phyloP scores from a whole-genome alignment of 1,140 invertebrate species.

The Drosophila murphyi region DNA sequence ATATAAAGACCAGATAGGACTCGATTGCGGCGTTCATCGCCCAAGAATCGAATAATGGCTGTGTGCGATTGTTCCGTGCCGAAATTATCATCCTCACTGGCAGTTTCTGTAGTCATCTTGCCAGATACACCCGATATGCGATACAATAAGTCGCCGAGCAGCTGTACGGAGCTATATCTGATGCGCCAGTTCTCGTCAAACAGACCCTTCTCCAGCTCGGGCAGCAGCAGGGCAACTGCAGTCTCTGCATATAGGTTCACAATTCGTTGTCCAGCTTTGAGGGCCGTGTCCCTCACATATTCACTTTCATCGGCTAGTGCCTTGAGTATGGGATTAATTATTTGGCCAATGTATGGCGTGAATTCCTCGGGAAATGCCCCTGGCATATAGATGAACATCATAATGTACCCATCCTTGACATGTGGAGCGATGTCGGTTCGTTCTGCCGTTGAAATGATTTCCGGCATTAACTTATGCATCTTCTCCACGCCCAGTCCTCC shows the following conservation, averaged over 20 bases:
- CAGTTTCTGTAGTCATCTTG: slow-evolving; percentile 99
- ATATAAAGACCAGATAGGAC: slow-evolving; percentile 98
- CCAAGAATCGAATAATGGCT: slow-evolving; percentile 95
- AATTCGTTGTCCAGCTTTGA: slow-evolving; percentile 98
- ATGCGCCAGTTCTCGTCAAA: slow-evolving; percentile 99
- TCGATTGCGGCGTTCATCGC: slow-evolving; percentile 94
- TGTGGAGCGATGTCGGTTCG: slow-evolving; percentile 97
- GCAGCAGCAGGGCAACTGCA: slow-evolving; percentile 96
- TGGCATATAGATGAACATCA: slow-evolving; percentile 99
- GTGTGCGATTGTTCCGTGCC: slow-evolving; percentile 98
- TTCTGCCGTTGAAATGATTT: slow-evolving; percentile 98
- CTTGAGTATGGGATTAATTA: slow-evolving; percentile 98
- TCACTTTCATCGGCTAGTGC: slow-evolving; percentile 99
- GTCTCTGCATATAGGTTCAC: slow-evolving; percentile 98
- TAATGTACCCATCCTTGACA: slow-evolving; percentile 99
- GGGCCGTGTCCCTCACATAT: slow-evolving; percentile 98
- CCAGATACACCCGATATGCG: slow-evolving; percentile 98
- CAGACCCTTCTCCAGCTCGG: slow-evolving; percentile 96
- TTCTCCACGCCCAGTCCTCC: slow-evolving; percentile 97
- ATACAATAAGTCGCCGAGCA: slow-evolving; percentile 98
- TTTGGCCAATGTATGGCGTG: slow-evolving; percentile 97
- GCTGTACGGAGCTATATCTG: slow-evolving; percentile 97
- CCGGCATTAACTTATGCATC: slow-evolving; percentile 98
- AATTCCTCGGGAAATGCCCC: slow-evolving; percentile 98
- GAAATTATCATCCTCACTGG: slow-evolving; percentile 99